Evolutionary conservation across 2,888 invertebrate genomes (phyloP).

Genomic region (Nematopogon swammerdamellus): DNA sequence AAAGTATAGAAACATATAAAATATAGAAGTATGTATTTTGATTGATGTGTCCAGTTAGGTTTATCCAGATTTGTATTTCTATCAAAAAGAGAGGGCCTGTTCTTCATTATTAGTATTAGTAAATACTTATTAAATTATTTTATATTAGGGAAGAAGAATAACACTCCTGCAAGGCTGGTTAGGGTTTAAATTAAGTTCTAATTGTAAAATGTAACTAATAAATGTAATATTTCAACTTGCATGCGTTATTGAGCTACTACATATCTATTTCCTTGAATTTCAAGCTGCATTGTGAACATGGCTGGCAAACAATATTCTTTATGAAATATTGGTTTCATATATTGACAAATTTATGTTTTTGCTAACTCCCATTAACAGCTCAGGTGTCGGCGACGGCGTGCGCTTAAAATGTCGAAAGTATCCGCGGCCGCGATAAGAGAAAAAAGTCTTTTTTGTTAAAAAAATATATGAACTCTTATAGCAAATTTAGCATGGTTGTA

Average conservation of each 20-base stretch:
- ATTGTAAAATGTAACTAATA: slow-evolving; percentile 28
- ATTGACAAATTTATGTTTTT: too few species aligned
- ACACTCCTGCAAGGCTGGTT: slow-evolving; percentile 22
- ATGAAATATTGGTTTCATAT: too few species aligned
- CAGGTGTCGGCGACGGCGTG: too few species aligned
- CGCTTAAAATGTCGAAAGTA: too few species aligned
- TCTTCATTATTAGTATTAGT: slow-evolving; percentile 18
- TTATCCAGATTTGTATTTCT: slow-evolving; percentile 6
- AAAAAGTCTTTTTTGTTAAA: too few species aligned
- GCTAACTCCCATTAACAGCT: too few species aligned
- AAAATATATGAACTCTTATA: too few species aligned
- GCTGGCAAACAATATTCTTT: too few species aligned
- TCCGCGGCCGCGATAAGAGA: too few species aligned
- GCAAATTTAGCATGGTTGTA: too few species aligned
- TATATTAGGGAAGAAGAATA: slow-evolving; percentile 31
- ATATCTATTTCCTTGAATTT: slow-evolving; percentile 12
- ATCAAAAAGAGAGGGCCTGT: slow-evolving; percentile 27
- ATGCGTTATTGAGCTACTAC: slow-evolving; percentile 8
- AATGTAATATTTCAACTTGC: background rate
- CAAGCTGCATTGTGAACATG: background rate
- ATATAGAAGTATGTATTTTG: slow-evolving; percentile 24
- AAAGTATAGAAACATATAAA: slow-evolving; percentile 23
- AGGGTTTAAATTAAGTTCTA: slow-evolving; percentile 36
- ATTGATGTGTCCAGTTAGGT: slow-evolving; percentile 37
- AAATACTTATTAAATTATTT: slow-evolving; percentile 34